Evolutionary conservation across 2,888 invertebrate genomes (phyloP), one percentile per base, ranked within the genome.

Genomic region (Agriopis marginaria): DNA sequence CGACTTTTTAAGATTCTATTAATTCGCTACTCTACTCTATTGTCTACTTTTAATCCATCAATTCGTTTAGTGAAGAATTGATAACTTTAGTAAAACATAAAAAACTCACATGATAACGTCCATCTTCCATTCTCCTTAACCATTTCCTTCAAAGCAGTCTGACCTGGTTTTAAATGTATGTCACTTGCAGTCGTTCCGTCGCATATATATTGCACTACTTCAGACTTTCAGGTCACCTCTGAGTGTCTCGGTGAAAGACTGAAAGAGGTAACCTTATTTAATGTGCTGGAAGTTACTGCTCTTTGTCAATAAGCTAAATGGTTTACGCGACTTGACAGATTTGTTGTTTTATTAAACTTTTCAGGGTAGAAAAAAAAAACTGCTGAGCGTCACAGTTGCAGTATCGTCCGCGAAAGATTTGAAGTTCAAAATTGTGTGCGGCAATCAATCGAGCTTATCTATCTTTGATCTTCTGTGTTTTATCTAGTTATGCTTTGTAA

Each of bases 141-240:
- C 47, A n/a, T 32, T 32, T 32, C 32, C 32, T 32, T 32, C 5
- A 32, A 42, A 69, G 61, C 64, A 9, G 11, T 66, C 59, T 72
- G 73, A 74, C 73, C 73, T 68, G 70, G 63, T 70, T 74, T 63
- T 10, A 64, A 62, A 69, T 58, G 54, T 69, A 17, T 70, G 68
- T 66, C 66, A 49, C 61, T 54, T 64, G 63, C 66, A 63, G 42
- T 64, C 70, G 49, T 64, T 66, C 32, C 23, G 63, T 66, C 47
- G 59, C n/a, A 54, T 54, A 42, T 66, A 66, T 66, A 70, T 63
- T 70, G 70, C 66, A 59, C 23, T 54, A 55, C 32, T 70, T 61
- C 62, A 54, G 55, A 65, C 53, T 72, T 74, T 70, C 63, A 68
- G 76, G 73, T 74, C 76, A 76, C 55, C 65, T 63, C 49, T 68